A percentile compares a stretch with the other conserved stretches of the same genome.
Conservation (phyloP, 2,888 invertebrate species). For the Brachylomia viminalis region DNA sequence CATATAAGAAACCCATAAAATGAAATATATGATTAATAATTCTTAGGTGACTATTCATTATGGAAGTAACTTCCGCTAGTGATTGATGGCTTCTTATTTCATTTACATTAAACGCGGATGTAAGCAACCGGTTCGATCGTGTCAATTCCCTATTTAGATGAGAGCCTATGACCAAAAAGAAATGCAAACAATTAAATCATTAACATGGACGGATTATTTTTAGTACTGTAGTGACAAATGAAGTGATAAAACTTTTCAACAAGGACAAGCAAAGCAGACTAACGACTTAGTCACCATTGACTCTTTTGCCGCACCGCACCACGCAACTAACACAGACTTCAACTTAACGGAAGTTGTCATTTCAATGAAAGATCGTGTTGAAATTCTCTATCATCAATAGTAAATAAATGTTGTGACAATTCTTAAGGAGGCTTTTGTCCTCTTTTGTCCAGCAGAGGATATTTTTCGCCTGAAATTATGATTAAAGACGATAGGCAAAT, state of each 20-base stretch:
- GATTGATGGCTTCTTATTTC: constrained; percentile 21
- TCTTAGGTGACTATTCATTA: constrained; percentile 24
- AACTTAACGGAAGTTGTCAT: not conserved
- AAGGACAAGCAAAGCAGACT: not conserved
- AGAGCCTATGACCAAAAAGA: constrained; percentile 12
- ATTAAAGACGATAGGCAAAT: not conserved
- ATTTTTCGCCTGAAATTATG: not conserved
- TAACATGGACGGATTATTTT: constrained; percentile 1
- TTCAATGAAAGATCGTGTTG: not conserved
- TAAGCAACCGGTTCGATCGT: not conserved
- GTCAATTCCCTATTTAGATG: constrained; percentile 10
- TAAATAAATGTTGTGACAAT: not conserved
- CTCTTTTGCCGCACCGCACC: not conserved
- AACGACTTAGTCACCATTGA: not conserved
- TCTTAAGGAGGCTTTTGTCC: not conserved
- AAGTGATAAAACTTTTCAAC: constrained; percentile 15
- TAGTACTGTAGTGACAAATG: not conserved
- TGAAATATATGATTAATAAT: constrained; percentile 1
- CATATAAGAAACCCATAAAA: not conserved
- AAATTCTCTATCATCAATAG: not conserved
- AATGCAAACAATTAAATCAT: constrained; percentile 10
- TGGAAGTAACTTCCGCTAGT: constrained; percentile 40
- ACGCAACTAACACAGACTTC: not conserved
- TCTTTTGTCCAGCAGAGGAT: not conserved
- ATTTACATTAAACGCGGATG: constrained; percentile 27